Evolutionary conservation across 2,113 vertebrate genomes (phyloP).

Genomic region (Shinisaurus crocodilurus): DNA sequence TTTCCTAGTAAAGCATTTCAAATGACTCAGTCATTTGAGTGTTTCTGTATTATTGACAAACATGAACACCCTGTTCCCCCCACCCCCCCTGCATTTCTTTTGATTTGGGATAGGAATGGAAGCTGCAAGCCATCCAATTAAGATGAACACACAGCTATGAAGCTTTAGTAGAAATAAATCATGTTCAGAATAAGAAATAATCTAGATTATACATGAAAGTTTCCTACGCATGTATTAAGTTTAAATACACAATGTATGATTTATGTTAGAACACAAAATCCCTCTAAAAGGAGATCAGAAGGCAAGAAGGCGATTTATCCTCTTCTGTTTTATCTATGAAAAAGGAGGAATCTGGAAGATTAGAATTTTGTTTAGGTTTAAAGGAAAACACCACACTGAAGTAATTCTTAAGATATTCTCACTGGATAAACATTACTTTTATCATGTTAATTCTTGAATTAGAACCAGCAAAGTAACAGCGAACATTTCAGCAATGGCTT

Average conservation of each 20-base stretch:
- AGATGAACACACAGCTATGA: neutral
- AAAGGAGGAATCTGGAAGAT: constrained; percentile 44
- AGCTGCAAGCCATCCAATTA: neutral
- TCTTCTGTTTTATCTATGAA: constrained; percentile 47
- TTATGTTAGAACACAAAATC: constrained; percentile 41
- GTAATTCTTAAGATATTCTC: constrained; percentile 13
- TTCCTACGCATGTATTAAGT: neutral
- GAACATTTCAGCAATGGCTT: neutral
- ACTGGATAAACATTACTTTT: constrained; percentile 21
- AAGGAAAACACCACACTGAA: constrained; percentile 24
- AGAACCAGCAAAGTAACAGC: accelerated
- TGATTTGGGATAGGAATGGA: neutral
- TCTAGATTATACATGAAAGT: neutral
- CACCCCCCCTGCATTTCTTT: neutral
- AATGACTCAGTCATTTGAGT: constrained; percentile 19
- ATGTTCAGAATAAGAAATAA: neutral
- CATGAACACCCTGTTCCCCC: neutral
- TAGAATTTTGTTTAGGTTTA: constrained; percentile 40
- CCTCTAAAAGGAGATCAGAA: constrained; percentile 46
- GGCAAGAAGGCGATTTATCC: constrained; percentile 10
- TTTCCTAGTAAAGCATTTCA: constrained; percentile 44
- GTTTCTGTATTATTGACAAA: constrained; percentile 18
- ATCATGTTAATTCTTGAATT: constrained; percentile 1
- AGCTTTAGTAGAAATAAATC: neutral
- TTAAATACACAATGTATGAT: neutral